Evolutionary conservation across 2,113 vertebrate genomes (phyloP).

Genomic region (Onychostruthus taczanowskii): DNA sequence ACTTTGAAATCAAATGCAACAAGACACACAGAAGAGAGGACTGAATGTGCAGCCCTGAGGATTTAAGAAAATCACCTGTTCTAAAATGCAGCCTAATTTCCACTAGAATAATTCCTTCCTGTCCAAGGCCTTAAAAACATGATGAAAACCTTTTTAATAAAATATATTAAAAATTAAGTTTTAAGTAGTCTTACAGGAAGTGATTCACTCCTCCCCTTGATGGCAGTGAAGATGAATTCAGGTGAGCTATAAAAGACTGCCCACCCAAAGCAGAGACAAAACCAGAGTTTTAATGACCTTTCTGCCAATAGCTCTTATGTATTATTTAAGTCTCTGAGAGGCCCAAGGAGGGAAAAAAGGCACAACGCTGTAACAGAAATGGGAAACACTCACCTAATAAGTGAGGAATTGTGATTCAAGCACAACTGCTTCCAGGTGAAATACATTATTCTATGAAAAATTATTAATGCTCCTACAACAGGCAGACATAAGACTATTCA

Average conservation of each 20-base stretch:
- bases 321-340: slow-evolving; percentile 8
- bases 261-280: not conserved
- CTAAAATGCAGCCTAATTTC: not conserved
- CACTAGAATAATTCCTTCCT: not conserved
- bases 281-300: not conserved
- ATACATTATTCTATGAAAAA: not conserved
- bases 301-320: not conserved
- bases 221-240: not conserved
- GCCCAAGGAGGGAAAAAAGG: not conserved
- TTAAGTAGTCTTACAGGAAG: not conserved
- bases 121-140: not conserved
- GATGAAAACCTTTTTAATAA: not conserved
- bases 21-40: not conserved
- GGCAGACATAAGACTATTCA: slow-evolving; percentile 45
- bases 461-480: slow-evolving; percentile 16
- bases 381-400: not conserved
- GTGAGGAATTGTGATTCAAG: not conserved
- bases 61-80: not conserved
- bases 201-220: not conserved
- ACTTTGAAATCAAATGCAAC: slow-evolving; percentile 28
- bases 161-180: not conserved
- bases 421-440: slow-evolving; percentile 6
- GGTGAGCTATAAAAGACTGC: not conserved
- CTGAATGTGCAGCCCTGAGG: not conserved
- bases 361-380: not conserved